Percentiles rank a stretch among this genome's conserved stretches.
phyloP scores from a whole-genome alignment of 1,140 invertebrate species.

The Aphelenchoides besseyi region DNA sequence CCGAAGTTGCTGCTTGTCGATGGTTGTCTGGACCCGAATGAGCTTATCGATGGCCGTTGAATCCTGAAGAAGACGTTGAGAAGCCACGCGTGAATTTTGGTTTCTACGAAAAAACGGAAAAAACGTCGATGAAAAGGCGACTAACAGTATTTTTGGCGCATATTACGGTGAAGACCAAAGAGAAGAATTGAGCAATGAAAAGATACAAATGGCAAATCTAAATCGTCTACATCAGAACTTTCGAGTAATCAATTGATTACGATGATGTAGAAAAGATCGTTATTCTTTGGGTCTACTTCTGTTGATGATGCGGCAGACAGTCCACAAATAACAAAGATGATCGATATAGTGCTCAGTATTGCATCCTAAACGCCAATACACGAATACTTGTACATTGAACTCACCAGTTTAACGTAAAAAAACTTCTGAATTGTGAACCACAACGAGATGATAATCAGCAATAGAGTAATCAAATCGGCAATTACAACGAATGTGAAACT shows the following conservation, averaged over 20 bases:
- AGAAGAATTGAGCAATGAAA: slow-evolving; percentile 19
- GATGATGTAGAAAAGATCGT: slow-evolving; percentile 20
- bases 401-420: slow-evolving; percentile 20
- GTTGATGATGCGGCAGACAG: not conserved
- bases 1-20: no score
- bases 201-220: slow-evolving; percentile 16
- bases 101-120: no score
- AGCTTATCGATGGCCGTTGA: no score
- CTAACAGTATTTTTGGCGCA: slow-evolving; percentile 5
- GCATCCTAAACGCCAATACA: slow-evolving; percentile 11
- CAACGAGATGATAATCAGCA: slow-evolving; percentile 5
- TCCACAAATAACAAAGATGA: slow-evolving; percentile 9
- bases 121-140: slow-evolving; percentile 10
- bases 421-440: slow-evolving; percentile 22
- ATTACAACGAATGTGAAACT: slow-evolving; percentile 2
- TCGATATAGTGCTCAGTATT: not conserved
- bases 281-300: not conserved
- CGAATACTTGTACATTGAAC: not conserved
- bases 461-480: not conserved
- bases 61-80: no score
- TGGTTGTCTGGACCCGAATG: no score
- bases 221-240: not conserved
- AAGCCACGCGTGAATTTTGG: no score
- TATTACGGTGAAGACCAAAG: not conserved
- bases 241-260: slow-evolving; percentile 4